Evolutionary conservation across 2,797 vertebrate genomes (phyloP), one percentile per base, ranked within the genome.

Genomic region (Orientallactaga sibirica): DNA sequence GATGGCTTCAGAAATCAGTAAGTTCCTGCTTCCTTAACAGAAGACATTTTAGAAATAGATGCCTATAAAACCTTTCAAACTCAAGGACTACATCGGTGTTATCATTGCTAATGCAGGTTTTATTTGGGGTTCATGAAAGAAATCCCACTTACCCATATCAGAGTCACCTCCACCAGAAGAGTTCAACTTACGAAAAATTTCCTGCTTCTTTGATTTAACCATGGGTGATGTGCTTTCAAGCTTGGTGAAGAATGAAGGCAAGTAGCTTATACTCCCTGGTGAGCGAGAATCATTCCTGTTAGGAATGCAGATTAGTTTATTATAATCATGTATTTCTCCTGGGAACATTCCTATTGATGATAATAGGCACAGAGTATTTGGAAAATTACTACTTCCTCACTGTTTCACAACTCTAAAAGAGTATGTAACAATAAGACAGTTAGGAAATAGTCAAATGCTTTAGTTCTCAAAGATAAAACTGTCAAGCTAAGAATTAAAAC

Each of bases 101-200:
- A n/a, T 2, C 66, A 94, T 79, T 68, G 92, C 64, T 70, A 94
- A 82, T 73, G 64, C 7, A 43, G 18, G 75, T 87, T 95, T 96
- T 85, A 94, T 88, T 95, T 80, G 83, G 41, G 61, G 94, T 64
- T 94, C 95, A 95, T 90, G 97, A 87, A 95, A 71, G 87, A 98
- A 97, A 88, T 97, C 97, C 98, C 98, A 98, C 99, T 99, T 99
- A 99, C 99, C 99, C 98, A 99, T 98, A 97, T 99, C 99, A 98
- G 99, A 99, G 98, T 99, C 99, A 98, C 99, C 98, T 96, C 99
- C 99, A 98, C 99, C 99, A 98, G 99, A 99, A 91, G 99, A 99
- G 98, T 99, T 99, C 98, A 99, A 99, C 98, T 99, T 99, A 98
- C 99, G 99, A 98, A 99, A 99, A 98, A 99, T 99, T 98, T 99